A percentile compares a stretch with the other conserved stretches of the same genome.
phyloP scores from a whole-genome alignment of 2,113 vertebrate genomes.

The Ginglymostoma cirratum region DNA sequence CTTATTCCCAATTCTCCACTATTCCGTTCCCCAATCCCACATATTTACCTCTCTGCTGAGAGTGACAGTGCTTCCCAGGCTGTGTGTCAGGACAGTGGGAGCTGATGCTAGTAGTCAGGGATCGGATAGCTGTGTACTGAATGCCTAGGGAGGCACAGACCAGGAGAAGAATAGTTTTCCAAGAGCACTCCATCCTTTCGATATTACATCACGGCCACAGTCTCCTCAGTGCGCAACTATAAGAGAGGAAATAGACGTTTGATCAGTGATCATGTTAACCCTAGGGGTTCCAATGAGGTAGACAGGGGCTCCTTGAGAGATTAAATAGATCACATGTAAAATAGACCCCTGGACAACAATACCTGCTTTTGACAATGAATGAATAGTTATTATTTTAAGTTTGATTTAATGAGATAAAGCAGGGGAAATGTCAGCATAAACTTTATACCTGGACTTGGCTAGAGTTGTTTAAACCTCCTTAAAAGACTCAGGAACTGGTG shows the following conservation, averaged over 20 bases:
- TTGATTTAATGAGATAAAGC: too few relatives aligned
- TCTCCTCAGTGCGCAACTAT: neutral
- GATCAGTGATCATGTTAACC: neutral
- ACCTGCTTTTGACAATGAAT: neutral
- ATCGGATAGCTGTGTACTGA: constrained; percentile 66
- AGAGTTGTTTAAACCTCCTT: neutral
- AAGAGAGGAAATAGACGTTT: neutral
- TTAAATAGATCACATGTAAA: neutral
- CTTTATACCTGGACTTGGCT: neutral
- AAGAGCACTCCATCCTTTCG: constrained; percentile 65
- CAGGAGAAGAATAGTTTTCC: constrained; percentile 66
- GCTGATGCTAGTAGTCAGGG: constrained; percentile 56
- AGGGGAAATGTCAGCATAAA: neutral
- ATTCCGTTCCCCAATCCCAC: neutral
- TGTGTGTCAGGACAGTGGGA: constrained; percentile 50
- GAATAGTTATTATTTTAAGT: too few relatives aligned
- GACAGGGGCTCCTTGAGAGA: neutral
- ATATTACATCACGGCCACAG: constrained; percentile 39
- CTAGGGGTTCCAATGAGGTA: neutral
- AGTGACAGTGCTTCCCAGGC: constrained; percentile 49
- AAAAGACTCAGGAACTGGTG: neutral
- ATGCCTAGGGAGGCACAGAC: constrained; percentile 62
- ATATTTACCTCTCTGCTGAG: constrained; percentile 52
- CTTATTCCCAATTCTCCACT: neutral
- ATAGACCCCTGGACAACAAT: neutral